Evolutionary conservation across 2,113 vertebrate species (phyloP), one percentile per base, ranked within the genome.

Genomic region (Eleginops maclovinus): DNA sequence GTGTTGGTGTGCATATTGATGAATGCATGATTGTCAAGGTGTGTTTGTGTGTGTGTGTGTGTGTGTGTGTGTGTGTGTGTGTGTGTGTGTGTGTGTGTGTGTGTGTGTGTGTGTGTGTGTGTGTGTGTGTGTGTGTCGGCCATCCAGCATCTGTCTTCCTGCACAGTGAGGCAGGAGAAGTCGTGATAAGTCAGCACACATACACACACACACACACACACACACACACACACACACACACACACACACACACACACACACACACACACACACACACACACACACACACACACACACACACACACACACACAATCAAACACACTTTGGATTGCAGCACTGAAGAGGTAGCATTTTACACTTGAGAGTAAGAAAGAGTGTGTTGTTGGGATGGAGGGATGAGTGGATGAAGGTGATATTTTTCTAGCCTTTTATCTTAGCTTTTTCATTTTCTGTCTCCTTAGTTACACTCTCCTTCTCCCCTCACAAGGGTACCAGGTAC

Each of bases 151-250:
- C 75, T 43, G 65, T 88, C 72, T 82, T 28, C 31, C 46, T 70
- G 69, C 36, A 24, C 61, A 47, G 76, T 75, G 50, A 81, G 63
- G 59, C 56, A 49, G 75, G 21, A 79, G 50, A 74, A 90, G 77
- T 89, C 77, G 83, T 90, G 88, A 90, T 90, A 89, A 90, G 85
- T 86, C 83, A 85, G 53, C 46, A 31, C 31, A 8, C 31, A 31
- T 7, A 31, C 31, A 31, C 31, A 31, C 6, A 31, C 31, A 31
- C 31, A 36, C 31, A 36, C 31, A 36, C 31, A 36, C 31, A 36
- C 31, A 36, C 5, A 31, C 31, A 7, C 31, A 31, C 28, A 31
- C 28, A 31, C 28, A 31, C 28, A 31, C 28, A 31, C 28, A 31
- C 28, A 31, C 28, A 31, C 28, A 31, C 28, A 31, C 28, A 31